Percentiles rank a stretch among this genome's conserved stretches.
These are phyloP conservation scores for Heliconius erato DNA, from an alignment of 2,888 invertebrate species.

Conservation along the genomic window DNA sequence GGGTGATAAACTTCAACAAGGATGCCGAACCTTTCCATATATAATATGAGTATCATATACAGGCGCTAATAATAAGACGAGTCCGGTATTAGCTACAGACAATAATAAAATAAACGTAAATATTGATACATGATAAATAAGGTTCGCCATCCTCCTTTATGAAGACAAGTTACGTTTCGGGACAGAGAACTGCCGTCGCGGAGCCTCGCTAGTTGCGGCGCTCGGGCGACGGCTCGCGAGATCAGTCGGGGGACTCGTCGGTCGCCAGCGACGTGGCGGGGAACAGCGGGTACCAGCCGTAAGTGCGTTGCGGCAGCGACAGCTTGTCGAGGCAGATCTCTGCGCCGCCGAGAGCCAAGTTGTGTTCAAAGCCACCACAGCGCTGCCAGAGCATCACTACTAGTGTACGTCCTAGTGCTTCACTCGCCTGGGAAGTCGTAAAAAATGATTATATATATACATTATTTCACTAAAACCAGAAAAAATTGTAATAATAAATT, in stretches of 20 bases:
- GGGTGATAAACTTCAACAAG: not conserved
- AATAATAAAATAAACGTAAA: conserved; percentile 10
- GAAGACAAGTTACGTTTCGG: conserved; percentile 3
- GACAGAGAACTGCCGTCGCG: conserved; percentile 67
- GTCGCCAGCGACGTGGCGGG: conserved; percentile 93
- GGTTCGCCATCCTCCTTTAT: conserved; percentile 10
- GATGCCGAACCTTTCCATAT: conserved; percentile 13
- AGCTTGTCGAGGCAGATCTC: conserved; percentile 94
- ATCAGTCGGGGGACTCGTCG: conserved; percentile 85
- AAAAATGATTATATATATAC: not conserved
- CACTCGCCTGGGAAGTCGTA: conserved; percentile 84
- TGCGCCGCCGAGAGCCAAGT: conserved; percentile 91
- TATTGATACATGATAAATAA: not conserved
- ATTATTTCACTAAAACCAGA: too few species aligned
- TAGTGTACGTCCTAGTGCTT: conserved; percentile 92
- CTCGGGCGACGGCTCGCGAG: conserved; percentile 84
- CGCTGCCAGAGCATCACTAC: conserved; percentile 97
- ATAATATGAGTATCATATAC: not conserved
- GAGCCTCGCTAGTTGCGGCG: conserved; percentile 71
- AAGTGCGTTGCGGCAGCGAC: conserved; percentile 91
- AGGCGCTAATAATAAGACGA: not conserved
- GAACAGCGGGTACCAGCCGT: conserved; percentile 97
- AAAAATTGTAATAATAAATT: too few species aligned
- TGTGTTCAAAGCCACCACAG: conserved; percentile 95
- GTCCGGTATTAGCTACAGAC: not conserved